These are phyloP conservation scores for Brienomyrus longianalis DNA, from an alignment of 2,113 vertebrate species.

Conservation along the genomic window DNA sequence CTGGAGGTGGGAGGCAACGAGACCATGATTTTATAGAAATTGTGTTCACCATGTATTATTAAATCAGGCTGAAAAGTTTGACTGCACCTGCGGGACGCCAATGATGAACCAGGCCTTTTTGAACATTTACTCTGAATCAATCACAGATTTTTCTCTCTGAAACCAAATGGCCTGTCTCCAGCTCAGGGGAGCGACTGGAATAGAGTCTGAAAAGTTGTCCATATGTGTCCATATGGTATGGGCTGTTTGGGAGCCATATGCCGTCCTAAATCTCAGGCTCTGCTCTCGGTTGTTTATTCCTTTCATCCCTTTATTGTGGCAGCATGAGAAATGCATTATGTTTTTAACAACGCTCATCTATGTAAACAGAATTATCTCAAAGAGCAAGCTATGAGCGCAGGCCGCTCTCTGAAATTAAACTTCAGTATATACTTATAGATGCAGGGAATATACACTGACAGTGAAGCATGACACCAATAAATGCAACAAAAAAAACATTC, in stretches of 20 bases:
- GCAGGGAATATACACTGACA: background rate
- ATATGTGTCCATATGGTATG: conserved; percentile 58
- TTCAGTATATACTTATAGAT: background rate
- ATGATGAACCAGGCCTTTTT: background rate
- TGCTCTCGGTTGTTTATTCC: conserved; percentile 46
- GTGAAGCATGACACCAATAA: background rate
- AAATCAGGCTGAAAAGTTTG: background rate
- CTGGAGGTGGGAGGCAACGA: background rate
- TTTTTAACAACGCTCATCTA: conserved; percentile 37
- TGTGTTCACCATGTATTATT: background rate
- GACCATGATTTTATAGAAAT: background rate
- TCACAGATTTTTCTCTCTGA: conserved; percentile 27
- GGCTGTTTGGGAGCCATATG: conserved; percentile 54
- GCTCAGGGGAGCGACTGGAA: conserved; percentile 48
- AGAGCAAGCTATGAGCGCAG: conserved; percentile 32
- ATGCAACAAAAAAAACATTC: background rate
- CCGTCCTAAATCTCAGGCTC: conserved; percentile 46
- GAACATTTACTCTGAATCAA: background rate
- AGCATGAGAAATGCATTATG: conserved; percentile 5
- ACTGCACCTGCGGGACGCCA: background rate
- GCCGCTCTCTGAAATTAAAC: conserved; percentile 23
- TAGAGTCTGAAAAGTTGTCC: conserved; percentile 50
- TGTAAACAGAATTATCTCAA: conserved; percentile 32
- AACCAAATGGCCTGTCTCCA: conserved; percentile 33
- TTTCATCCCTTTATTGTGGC: conserved; percentile 28